Conservation (phyloP, 1,140 invertebrate genomes). For the Pissodes strobi region DNA sequence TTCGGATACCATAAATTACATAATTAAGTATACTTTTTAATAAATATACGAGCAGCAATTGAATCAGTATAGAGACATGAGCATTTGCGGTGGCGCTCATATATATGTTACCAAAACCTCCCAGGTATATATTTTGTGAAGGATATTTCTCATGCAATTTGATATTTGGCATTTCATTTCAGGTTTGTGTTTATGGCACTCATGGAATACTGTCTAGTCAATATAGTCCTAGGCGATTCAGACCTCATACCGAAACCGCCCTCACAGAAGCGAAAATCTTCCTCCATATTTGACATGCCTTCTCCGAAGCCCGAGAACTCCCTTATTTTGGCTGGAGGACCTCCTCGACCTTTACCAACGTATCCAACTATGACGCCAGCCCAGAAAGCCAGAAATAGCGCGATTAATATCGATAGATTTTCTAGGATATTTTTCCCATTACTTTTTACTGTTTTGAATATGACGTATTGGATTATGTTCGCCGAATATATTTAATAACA, state of each 20-base stretch:
- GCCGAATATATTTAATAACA: conserved; percentile 81
- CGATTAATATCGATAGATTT: conserved; percentile 83
- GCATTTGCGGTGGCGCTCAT: too few relatives aligned
- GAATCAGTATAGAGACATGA: too few relatives aligned
- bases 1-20: too few relatives aligned
- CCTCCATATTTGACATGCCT: conserved; percentile 60
- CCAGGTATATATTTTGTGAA: too few relatives aligned
- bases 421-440: conserved; percentile 86
- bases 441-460: conserved; percentile 82
- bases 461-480: conserved; percentile 88
- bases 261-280: conserved; percentile 52
- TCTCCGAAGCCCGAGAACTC: conserved; percentile 50
- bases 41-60: too few relatives aligned
- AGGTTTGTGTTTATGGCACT: conserved; percentile 90
- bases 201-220: conserved; percentile 92
- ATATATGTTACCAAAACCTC: conserved; percentile 1
- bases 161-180: conserved; percentile 5
- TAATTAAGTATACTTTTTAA: too few relatives aligned
- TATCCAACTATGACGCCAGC: conserved; percentile 56
- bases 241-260: conserved; percentile 63
- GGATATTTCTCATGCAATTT: neutral
- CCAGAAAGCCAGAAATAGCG: conserved; percentile 71
- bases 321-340: conserved; percentile 31
- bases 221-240: conserved; percentile 81
- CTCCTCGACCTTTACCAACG: conserved; percentile 4